These are phyloP conservation scores for Exephanes ischioxanthus DNA, from an alignment of 2,888 invertebrate genomes.

Conservation along the genomic window DNA sequence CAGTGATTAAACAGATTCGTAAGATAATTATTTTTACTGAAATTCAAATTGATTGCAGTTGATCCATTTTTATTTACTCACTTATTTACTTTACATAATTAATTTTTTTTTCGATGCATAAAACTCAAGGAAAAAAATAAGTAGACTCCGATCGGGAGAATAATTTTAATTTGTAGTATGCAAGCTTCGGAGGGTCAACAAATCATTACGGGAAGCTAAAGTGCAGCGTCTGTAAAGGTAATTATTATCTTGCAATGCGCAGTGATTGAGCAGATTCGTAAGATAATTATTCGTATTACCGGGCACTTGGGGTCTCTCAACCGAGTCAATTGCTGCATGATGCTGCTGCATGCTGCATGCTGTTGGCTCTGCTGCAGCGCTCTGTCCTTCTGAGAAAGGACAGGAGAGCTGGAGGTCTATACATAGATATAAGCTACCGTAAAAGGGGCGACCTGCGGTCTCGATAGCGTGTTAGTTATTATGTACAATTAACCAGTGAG, in stretches of 20 bases:
- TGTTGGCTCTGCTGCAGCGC: neutral
- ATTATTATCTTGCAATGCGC: slow-evolving; percentile 37
- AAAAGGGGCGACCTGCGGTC: slow-evolving; percentile 76
- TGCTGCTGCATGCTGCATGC: slow-evolving; percentile 1
- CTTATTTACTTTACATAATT: too few species aligned
- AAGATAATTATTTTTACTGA: slow-evolving; percentile 21
- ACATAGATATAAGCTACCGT: slow-evolving; percentile 71
- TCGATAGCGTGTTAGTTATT: slow-evolving; percentile 78
- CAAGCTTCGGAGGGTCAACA: neutral
- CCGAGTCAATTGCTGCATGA: slow-evolving; percentile 47
- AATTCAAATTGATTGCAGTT: too few species aligned
- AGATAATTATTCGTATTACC: slow-evolving; percentile 39
- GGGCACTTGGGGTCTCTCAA: slow-evolving; percentile 44
- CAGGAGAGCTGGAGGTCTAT: slow-evolving; percentile 45
- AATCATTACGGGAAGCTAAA: slow-evolving; percentile 6
- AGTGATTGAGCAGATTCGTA: slow-evolving; percentile 27
- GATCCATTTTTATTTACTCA: too few species aligned
- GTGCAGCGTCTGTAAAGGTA: slow-evolving; percentile 21
- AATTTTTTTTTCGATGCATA: too few species aligned
- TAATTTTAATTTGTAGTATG: neutral
- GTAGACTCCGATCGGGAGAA: neutral
- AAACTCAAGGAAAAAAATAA: neutral
- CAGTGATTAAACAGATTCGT: slow-evolving; percentile 24
- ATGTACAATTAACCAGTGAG: slow-evolving; percentile 78
- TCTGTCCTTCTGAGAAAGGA: slow-evolving; percentile 59